Evolutionary conservation across 2,797 vertebrate species (phyloP), one percentile per base, ranked within the genome.

Genomic region (Galago senegalensis): DNA sequence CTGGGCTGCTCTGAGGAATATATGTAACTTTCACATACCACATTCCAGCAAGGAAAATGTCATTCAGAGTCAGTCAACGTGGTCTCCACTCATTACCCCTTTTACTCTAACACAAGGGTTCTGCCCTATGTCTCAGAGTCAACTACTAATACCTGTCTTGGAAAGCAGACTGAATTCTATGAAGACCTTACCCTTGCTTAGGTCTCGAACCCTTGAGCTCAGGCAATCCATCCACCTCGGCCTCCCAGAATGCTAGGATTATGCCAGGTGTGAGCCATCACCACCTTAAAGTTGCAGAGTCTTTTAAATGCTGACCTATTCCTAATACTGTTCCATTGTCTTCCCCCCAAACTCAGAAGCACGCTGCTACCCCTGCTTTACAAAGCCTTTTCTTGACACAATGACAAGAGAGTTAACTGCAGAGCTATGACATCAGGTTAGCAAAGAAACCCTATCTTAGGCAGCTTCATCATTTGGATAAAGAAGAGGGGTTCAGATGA

Each of bases 281-380:
- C 49, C 49, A 53, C 49, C 49, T 53, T 53, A 53, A 94, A 89
- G 20, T 77, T 83, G 63, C 29, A 67, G 69, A 84, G 37, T 65
- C 40, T 93, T 93, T 92, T 34, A 93, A 84, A 72, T 89, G 31
- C 46, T 73, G 20, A 82, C 63, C 18, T 63, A 56, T 75, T 81
- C 92, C 46, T 70, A 58, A 63, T 21, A 72, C 16, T n/a, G 73
- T 87, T 56, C 61, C 10, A 46, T 40, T 73, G 87, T 80, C 75
- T 91, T 40, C 37, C 27, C 40, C 29, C 65, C 69, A 92, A 84
- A 61, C 70, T 91, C 53, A 77, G 73, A 65, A 81, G 49, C 75
- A 70, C 43, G 43, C 21, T 7, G n/a, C 37, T 34, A 75, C 3
- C 29, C 58, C 43, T 67, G 23, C 63, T 89, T 13, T 2, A 49